phyloP scores from a whole-genome alignment of 2,797 vertebrate species.

The Amblyraja radiata region DNA sequence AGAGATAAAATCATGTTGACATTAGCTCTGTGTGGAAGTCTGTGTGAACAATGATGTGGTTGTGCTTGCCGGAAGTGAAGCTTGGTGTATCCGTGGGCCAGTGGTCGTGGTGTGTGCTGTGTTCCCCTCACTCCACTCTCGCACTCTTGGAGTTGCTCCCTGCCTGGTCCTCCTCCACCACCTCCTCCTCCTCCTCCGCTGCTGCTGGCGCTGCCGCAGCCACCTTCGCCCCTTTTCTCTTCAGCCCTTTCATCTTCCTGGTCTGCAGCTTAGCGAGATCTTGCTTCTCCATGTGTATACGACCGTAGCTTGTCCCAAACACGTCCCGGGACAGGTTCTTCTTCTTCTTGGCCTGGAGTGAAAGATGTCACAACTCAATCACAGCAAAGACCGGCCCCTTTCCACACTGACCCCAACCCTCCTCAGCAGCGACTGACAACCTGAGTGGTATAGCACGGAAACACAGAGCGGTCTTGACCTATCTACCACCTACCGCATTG shows the following conservation, averaged over 20 bases:
- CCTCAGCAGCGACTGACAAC: too few species aligned
- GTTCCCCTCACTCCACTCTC: constrained; percentile 48
- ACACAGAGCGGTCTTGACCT: too few species aligned
- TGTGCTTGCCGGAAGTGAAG: not conserved
- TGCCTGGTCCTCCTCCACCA: constrained; percentile 43
- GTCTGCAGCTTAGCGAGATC: constrained; percentile 83
- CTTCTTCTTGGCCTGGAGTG: constrained; percentile 80
- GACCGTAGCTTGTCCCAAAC: constrained; percentile 82
- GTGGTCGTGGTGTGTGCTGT: not conserved
- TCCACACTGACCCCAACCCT: not conserved
- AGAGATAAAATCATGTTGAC: not conserved
- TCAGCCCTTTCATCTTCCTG: constrained; percentile 88
- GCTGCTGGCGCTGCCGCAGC: constrained; percentile 34
- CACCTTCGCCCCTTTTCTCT: constrained; percentile 59
- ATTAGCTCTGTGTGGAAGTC: not conserved
- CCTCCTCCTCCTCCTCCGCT: constrained; percentile 46
- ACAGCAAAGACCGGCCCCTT: not conserved
- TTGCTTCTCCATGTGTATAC: constrained; percentile 95
- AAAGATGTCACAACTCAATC: constrained; percentile 38
- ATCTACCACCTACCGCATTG: too few species aligned
- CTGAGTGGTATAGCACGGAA: too few species aligned
- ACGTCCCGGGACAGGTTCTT: constrained; percentile 88
- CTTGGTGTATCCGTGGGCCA: not conserved
- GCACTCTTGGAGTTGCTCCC: constrained; percentile 57
- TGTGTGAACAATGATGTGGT: not conserved